Evolutionary conservation across 2,113 vertebrate species (phyloP).

Genomic region (Ptilonorhynchus violaceus): DNA sequence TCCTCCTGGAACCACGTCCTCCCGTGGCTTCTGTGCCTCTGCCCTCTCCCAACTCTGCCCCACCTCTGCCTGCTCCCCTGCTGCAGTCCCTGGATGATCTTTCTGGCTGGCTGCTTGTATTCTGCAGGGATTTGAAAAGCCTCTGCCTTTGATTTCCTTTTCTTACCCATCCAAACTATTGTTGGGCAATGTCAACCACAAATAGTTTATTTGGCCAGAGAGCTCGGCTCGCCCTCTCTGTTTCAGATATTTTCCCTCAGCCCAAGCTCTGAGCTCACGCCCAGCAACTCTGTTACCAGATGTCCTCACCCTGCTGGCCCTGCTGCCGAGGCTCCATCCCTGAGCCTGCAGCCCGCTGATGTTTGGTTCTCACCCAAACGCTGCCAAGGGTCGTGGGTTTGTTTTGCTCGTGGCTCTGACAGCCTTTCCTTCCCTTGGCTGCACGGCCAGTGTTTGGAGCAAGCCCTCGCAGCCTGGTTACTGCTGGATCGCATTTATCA

Average conservation of each 20-base stretch:
- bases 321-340: not conserved
- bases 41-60: not conserved
- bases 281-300: not conserved
- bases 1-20: fast-evolving
- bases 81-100: not conserved
- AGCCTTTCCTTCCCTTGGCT: not conserved
- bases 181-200: slow-evolving; percentile 8
- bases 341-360: not conserved
- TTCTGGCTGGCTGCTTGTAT: not conserved
- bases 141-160: slow-evolving; percentile 6
- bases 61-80: not conserved
- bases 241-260: not conserved
- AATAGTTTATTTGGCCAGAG: not conserved
- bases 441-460: not conserved
- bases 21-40: not conserved
- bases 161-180: slow-evolving; percentile 1
- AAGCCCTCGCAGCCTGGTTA: not conserved
- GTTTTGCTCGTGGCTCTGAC: not conserved
- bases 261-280: not conserved
- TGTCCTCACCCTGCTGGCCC: not conserved
- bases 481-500: not conserved
- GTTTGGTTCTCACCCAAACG: not conserved
- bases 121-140: not conserved
- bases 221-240: not conserved
- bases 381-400: fast-evolving